Conservation (phyloP, 2,113 vertebrate genomes). For the Hydrochoerus hydrochaeris region DNA sequence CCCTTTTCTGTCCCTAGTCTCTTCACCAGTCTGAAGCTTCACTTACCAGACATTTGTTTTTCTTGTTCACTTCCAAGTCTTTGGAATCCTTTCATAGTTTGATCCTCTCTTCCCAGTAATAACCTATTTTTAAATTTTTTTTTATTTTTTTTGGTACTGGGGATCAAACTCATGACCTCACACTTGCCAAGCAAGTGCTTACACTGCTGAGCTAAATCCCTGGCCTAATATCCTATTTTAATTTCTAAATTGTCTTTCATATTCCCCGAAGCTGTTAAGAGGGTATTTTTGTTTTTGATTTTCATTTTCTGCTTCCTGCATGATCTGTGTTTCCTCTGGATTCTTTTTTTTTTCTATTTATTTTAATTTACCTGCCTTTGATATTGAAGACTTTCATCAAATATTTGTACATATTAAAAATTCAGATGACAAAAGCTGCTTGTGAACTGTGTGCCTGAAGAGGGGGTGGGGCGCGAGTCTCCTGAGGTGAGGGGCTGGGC, state of each 20-base stretch:
- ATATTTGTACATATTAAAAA: not conserved
- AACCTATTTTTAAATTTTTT: not conserved
- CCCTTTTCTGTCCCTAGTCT: not conserved
- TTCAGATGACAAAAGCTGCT: not conserved
- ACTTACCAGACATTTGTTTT: not conserved
- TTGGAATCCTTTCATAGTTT: not conserved
- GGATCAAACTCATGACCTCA: no score
- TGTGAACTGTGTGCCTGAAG: no score
- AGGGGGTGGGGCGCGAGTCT: no score
- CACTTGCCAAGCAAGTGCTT: no score
- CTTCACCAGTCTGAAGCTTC: not conserved
- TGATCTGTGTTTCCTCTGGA: slow-evolving; percentile 1
- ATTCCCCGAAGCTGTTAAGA: slow-evolving; percentile 5
- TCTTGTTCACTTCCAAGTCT: not conserved
- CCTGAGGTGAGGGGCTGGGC: rapidly evolving
- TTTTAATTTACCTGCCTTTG: slow-evolving; percentile 25
- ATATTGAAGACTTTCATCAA: not conserved
- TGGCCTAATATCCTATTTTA: not conserved
- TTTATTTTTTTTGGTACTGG: no score
- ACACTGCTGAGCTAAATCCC: no score
- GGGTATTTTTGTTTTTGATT: not conserved
- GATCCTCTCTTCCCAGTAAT: not conserved
- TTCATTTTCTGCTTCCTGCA: not conserved
- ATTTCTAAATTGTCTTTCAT: not conserved
- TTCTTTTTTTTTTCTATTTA: not conserved